These are phyloP conservation scores for Cephus runcator DNA, from an alignment of 2,888 invertebrate genomes.

Conservation along the genomic window DNA sequence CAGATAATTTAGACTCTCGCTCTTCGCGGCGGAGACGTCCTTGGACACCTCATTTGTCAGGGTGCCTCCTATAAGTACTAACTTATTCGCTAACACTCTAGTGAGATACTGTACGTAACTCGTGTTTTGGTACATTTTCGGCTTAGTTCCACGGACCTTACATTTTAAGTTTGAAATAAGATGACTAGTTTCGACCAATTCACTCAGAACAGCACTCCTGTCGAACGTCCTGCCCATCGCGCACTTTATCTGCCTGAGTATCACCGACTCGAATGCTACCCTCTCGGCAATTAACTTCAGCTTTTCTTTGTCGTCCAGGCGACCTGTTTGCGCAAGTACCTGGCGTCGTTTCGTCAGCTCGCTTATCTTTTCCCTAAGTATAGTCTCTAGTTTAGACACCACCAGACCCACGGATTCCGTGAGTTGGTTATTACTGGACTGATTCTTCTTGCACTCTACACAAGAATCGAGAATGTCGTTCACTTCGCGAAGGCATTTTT, in stretches of 20 bases:
- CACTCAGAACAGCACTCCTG: conserved; percentile 59
- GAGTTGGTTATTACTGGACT: conserved; percentile 41
- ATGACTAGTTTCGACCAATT: conserved; percentile 81
- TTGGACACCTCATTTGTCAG: conserved; percentile 49
- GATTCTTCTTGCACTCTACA: conserved; percentile 52
- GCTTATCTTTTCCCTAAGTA: conserved; percentile 75
- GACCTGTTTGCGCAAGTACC: conserved; percentile 74
- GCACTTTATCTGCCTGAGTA: conserved; percentile 68
- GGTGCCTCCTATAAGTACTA: conserved; percentile 61
- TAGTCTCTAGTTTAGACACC: conserved; percentile 69
- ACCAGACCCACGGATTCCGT: conserved; percentile 53
- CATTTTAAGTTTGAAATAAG: conserved; percentile 78
- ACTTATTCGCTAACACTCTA: conserved; percentile 78
- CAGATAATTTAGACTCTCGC: conserved; percentile 61
- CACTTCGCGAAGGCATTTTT: conserved; percentile 57
- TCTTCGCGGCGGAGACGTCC: conserved; percentile 38
- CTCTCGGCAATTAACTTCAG: conserved; percentile 81
- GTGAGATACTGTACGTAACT: conserved; percentile 76
- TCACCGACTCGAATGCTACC: conserved; percentile 82
- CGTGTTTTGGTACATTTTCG: conserved; percentile 61
- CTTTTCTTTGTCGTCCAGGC: conserved; percentile 75
- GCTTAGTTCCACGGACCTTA: conserved; percentile 64
- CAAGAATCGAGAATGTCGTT: conserved; percentile 58
- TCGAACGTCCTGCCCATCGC: conserved; percentile 47
- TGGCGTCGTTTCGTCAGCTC: conserved; percentile 77